phyloP scores from a whole-genome alignment of 1,140 invertebrate genomes.

The Caerostris darwini region DNA sequence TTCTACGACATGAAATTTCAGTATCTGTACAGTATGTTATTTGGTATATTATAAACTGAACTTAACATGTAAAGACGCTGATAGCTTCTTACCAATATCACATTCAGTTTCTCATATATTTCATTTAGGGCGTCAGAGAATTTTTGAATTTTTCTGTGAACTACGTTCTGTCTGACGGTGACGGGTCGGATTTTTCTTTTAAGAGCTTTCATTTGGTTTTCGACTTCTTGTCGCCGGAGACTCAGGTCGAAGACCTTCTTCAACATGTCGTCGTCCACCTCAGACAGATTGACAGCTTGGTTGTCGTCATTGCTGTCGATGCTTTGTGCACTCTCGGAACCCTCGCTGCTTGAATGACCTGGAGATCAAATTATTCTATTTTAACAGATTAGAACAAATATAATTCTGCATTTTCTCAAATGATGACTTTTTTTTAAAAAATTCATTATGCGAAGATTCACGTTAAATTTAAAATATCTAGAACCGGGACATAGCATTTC shows the following conservation, averaged over 20 bases:
- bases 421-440: not conserved
- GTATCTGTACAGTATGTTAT: too few species aligned
- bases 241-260: slow-evolving; percentile 15
- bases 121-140: slow-evolving; percentile 8
- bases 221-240: slow-evolving; percentile 8
- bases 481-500: not conserved
- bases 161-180: not conserved
- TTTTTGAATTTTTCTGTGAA: slow-evolving; percentile 58
- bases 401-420: not conserved
- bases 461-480: too few species aligned
- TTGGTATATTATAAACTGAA: too few species aligned
- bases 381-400: not conserved
- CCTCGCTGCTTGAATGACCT: slow-evolving; percentile 67
- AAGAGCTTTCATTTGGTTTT: slow-evolving; percentile 46
- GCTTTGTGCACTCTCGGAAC: slow-evolving; percentile 62
- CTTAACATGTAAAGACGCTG: too few species aligned
- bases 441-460: not conserved
- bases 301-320: slow-evolving; percentile 43
- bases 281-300: not conserved
- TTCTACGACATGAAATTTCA: too few species aligned
- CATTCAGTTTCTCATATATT: not conserved
- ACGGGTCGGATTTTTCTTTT: slow-evolving; percentile 18
- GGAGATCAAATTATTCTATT: not conserved
- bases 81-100: slow-evolving; percentile 22
- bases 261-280: slow-evolving; percentile 32